These are phyloP conservation scores for Nephila pilipes DNA, from an alignment of 1,140 invertebrate genomes.

Conservation along the genomic window DNA sequence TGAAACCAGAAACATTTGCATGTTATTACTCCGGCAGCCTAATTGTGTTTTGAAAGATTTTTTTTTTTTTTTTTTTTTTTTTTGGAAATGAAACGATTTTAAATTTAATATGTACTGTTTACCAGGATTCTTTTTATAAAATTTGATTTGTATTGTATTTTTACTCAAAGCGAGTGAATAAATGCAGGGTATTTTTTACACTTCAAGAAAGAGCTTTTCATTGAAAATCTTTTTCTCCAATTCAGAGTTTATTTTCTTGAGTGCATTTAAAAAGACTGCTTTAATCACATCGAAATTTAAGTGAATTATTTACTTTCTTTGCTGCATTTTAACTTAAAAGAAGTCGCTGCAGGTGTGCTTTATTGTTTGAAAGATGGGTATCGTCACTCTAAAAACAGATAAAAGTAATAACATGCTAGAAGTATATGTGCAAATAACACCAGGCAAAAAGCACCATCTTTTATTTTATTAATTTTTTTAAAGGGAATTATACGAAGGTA, in stretches of 20 bases:
- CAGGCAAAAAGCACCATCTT: not conserved
- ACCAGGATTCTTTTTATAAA: not conserved
- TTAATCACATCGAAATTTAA: not conserved
- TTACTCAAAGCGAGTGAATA: not conserved
- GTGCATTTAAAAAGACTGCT: not conserved
- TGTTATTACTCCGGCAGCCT: not conserved
- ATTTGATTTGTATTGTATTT: not conserved
- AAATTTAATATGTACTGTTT: not conserved
- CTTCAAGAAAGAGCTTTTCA: too few relatives aligned
- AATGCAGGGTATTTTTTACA: not conserved
- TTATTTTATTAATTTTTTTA: not conserved
- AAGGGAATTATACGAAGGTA: not conserved
- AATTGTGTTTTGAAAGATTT: not conserved
- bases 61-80: too few relatives aligned
- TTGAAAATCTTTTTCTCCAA: too few relatives aligned
- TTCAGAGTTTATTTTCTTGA: too few relatives aligned
- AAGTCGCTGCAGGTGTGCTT: not conserved
- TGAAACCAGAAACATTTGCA: not conserved
- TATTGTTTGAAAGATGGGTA: not conserved
- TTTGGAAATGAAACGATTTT: not conserved
- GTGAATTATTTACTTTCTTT: not conserved
- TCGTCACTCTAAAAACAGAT: not conserved
- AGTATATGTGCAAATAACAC: not conserved
- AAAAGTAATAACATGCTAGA: not conserved
- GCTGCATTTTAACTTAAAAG: not conserved